Conservation (phyloP, 2,797 vertebrate species). For the Margarornis squamiger region DNA sequence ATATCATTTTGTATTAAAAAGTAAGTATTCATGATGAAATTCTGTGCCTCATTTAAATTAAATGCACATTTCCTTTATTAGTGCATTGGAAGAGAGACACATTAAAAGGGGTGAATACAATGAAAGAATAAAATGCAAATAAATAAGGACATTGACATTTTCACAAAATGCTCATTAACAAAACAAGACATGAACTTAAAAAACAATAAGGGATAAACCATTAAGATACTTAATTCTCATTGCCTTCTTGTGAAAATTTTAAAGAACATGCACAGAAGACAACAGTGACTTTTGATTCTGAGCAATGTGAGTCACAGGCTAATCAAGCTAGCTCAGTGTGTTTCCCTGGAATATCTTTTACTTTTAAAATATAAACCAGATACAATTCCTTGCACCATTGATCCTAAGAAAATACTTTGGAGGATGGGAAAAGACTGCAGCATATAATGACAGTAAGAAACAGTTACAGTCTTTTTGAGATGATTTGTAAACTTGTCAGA, state of each 20-base stretch:
- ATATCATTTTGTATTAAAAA: slow-evolving; percentile 4
- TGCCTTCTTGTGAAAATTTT: not conserved
- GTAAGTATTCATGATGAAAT: not conserved
- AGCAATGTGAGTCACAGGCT: not conserved
- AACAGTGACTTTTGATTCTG: not conserved
- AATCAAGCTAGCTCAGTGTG: not conserved
- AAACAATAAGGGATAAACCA: not conserved
- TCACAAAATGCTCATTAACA: not conserved
- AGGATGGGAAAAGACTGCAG: not conserved
- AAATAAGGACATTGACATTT: not conserved
- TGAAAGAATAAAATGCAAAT: not conserved
- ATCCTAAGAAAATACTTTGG: not conserved
- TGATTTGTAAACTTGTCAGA: not conserved
- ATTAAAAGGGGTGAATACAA: not conserved
- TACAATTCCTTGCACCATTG: not conserved
- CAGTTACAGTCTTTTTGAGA: not conserved
- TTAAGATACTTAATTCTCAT: not conserved
- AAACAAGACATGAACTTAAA: not conserved
- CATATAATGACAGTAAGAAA: not conserved
- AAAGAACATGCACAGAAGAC: not conserved
- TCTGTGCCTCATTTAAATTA: not conserved
- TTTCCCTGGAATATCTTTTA: not conserved
- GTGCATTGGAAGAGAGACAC: not conserved
- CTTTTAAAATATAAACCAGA: not conserved
- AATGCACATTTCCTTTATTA: not conserved